Evolutionary conservation across 2,113 vertebrate genomes (phyloP).

Genomic region (Thermophis baileyi): DNA sequence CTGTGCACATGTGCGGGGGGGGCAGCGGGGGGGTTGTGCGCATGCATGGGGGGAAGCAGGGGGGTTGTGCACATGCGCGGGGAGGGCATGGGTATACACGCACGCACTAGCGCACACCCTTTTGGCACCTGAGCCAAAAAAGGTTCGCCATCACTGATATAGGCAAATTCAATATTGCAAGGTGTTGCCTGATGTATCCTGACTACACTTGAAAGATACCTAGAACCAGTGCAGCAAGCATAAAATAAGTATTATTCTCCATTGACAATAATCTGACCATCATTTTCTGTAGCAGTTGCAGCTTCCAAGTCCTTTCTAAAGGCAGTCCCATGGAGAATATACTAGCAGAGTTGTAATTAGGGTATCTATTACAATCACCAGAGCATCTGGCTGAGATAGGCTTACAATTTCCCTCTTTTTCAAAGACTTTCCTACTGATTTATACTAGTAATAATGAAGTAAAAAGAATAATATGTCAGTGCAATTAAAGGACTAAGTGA

Average conservation of each 20-base stretch:
- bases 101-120: too few species aligned
- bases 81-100: too few species aligned
- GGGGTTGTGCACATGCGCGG: too few species aligned
- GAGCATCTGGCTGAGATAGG: neutral
- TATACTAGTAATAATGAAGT: neutral
- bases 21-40: too few species aligned
- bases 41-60: too few species aligned
- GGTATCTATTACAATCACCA: neutral
- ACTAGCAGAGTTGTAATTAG: neutral
- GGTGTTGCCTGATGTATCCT: neutral
- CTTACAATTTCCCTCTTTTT: neutral
- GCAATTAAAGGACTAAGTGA: neutral
- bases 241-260: neutral
- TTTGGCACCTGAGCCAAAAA: too few species aligned
- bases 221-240: neutral
- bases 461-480: neutral
- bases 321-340: neutral
- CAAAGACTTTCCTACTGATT: neutral
- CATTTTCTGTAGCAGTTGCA: neutral
- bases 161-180: neutral
- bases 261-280: neutral
- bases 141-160: too few species aligned
- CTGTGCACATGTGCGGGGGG: too few species aligned
- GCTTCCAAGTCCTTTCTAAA: neutral
- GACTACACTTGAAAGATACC: neutral